Evolutionary conservation across 1,140 invertebrate genomes (phyloP).

Genomic region (Zaprionus ornatus): DNA sequence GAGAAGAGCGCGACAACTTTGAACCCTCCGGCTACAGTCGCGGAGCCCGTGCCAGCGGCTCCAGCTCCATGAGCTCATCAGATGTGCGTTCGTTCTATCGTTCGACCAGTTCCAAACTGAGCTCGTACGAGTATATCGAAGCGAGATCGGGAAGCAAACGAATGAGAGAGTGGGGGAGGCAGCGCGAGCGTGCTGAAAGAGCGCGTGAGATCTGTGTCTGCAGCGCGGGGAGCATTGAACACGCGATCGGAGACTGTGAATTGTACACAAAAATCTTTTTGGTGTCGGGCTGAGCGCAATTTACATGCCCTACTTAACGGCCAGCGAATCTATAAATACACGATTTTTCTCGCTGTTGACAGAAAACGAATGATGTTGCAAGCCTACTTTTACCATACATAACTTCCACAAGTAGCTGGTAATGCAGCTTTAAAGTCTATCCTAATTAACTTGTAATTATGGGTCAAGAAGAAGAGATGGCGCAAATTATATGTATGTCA

Average conservation of each 20-base stretch:
- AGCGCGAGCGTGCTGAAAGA: neutral
- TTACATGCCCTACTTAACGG: constrained; percentile 70
- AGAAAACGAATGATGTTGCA: constrained; percentile 15
- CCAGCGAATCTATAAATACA: constrained; percentile 41
- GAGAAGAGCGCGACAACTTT: constrained; percentile 17
- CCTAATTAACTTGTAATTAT: neutral
- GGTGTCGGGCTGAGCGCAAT: constrained; percentile 49
- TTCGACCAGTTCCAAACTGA: constrained; percentile 33
- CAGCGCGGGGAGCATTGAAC: constrained; percentile 46
- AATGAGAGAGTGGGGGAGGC: neutral
- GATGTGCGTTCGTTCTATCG: constrained; percentile 29
- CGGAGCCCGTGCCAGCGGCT: neutral
- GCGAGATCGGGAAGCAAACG: neutral
- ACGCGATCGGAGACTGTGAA: constrained; percentile 67
- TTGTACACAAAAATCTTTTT: constrained; percentile 63
- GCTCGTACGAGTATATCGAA: constrained; percentile 21
- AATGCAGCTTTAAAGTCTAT: neutral
- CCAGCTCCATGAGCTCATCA: constrained; percentile 69
- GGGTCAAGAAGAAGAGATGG: neutral
- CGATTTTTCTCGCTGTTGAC: constrained; percentile 34
- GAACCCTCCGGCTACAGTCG: constrained; percentile 5
- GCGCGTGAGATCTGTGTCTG: constrained; percentile 1
- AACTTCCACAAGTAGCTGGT: neutral
- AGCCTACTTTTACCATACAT: neutral
- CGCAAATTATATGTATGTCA: no score